Evolutionary conservation across 1,140 invertebrate genomes (phyloP).

Genomic region (Yoshiicerus persimilis): DNA sequence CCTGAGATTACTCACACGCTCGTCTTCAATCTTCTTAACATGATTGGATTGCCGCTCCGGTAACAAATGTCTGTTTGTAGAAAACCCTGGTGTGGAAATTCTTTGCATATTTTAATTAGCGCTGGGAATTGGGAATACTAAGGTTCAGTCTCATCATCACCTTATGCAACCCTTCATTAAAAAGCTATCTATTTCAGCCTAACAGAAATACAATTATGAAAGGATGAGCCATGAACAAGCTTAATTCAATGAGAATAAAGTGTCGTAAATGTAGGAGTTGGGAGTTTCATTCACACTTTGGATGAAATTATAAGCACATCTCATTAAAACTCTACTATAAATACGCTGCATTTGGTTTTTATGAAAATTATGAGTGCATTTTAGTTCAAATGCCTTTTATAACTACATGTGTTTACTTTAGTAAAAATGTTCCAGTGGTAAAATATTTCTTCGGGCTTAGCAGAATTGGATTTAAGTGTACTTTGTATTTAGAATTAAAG

Average conservation of each 20-base stretch:
- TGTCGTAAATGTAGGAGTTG: too few relatives aligned
- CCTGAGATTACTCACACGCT: not conserved
- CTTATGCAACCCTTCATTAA: not conserved
- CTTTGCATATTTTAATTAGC: conserved; percentile 32
- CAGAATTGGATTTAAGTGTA: not conserved
- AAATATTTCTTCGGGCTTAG: not conserved
- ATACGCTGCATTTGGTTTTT: too few relatives aligned
- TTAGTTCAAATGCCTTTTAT: too few relatives aligned
- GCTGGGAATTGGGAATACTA: not conserved
- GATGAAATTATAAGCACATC: too few relatives aligned
- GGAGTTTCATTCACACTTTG: too few relatives aligned
- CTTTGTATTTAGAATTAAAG: not conserved
- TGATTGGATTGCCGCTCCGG: not conserved
- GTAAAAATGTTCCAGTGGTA: too few relatives aligned
- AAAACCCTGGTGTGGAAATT: not conserved
- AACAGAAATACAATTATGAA: not conserved
- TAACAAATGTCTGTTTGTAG: not conserved
- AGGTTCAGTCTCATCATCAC: not conserved
- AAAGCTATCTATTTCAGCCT: not conserved
- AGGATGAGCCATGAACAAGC: too few relatives aligned
- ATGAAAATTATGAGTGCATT: too few relatives aligned
- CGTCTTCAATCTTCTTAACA: not conserved
- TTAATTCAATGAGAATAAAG: too few relatives aligned
- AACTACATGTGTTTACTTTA: too few relatives aligned
- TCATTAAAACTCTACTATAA: too few relatives aligned